Evolutionary conservation across 2,113 vertebrate genomes (phyloP).

Genomic region (Pterocles orientalis): DNA sequence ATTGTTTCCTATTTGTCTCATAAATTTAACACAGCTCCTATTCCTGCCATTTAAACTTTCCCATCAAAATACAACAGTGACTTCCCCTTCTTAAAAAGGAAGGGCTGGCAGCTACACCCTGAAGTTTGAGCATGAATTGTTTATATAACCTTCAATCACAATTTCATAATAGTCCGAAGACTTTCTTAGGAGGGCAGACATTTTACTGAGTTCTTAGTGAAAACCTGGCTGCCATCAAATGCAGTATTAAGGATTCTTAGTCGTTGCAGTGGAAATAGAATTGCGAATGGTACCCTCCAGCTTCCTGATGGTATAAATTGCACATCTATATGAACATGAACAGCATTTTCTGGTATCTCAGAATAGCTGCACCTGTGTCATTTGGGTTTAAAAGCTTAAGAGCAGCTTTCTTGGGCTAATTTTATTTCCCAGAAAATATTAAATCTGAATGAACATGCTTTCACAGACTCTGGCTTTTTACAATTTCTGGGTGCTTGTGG

Average conservation of each 20-base stretch:
- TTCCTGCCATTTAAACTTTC: constrained; percentile 60
- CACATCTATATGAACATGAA: not conserved
- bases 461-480: constrained; percentile 9
- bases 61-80: constrained; percentile 53
- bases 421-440: constrained; percentile 21
- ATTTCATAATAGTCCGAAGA: constrained; percentile 44
- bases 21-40: constrained; percentile 64
- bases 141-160: constrained; percentile 68
- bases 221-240: not conserved
- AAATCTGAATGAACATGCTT: constrained; percentile 8
- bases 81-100: constrained; percentile 68
- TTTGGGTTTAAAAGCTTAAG: not conserved
- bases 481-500: not conserved
- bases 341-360: not conserved
- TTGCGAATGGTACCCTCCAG: not conserved
- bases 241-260: not conserved
- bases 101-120: constrained; percentile 68
- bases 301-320: not conserved
- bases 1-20: constrained; percentile 69
- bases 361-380: not conserved
- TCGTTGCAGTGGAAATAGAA: not conserved
- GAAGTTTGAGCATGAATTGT: constrained; percentile 52
- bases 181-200: constrained; percentile 30
- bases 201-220: constrained; percentile 35
- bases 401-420: not conserved